phyloP scores from a whole-genome alignment of 1,140 invertebrate species.

The Neoseiulus cucumeris region DNA sequence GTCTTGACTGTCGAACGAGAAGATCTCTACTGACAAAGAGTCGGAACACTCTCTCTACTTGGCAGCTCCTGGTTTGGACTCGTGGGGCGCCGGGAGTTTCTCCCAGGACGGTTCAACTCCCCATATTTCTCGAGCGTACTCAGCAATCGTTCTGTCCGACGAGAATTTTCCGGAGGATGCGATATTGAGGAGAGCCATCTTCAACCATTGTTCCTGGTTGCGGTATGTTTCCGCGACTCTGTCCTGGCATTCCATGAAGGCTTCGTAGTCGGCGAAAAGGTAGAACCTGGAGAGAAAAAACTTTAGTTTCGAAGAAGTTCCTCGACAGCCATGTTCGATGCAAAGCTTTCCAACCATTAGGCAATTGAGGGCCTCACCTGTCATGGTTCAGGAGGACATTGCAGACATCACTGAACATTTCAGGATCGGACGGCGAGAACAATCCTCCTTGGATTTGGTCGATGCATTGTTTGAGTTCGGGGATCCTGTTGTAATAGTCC shows the following conservation, averaged over 20 bases:
- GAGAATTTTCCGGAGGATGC: slow-evolving; percentile 95
- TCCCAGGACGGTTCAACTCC: slow-evolving; percentile 67
- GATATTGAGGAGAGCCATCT: slow-evolving; percentile 88
- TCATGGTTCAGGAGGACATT: slow-evolving; percentile 83
- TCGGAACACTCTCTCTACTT: too few species aligned
- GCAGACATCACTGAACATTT: slow-evolving; percentile 68
- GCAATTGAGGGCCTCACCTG: too few species aligned
- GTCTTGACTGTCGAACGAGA: too few species aligned
- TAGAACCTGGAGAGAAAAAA: too few species aligned
- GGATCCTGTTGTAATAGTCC: slow-evolving; percentile 72
- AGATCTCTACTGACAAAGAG: too few species aligned
- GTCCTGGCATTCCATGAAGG: slow-evolving; percentile 82
- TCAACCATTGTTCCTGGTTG: slow-evolving; percentile 74
- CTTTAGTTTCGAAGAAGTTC: too few species aligned
- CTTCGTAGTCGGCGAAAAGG: slow-evolving; percentile 80
- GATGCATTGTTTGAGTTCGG: slow-evolving; percentile 72
- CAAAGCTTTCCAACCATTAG: too few species aligned
- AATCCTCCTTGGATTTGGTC: slow-evolving; percentile 92
- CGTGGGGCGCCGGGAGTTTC: slow-evolving; percentile 71
- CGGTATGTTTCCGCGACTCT: slow-evolving; percentile 62
- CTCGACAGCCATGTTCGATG: too few species aligned
- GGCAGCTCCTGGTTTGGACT: slow-evolving; percentile 28
- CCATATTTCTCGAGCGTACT: slow-evolving; percentile 95
- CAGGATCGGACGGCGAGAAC: slow-evolving; percentile 79
- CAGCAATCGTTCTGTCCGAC: slow-evolving; percentile 83